phyloP scores from a whole-genome alignment of 1,140 invertebrate species.

The Battus philenor region DNA sequence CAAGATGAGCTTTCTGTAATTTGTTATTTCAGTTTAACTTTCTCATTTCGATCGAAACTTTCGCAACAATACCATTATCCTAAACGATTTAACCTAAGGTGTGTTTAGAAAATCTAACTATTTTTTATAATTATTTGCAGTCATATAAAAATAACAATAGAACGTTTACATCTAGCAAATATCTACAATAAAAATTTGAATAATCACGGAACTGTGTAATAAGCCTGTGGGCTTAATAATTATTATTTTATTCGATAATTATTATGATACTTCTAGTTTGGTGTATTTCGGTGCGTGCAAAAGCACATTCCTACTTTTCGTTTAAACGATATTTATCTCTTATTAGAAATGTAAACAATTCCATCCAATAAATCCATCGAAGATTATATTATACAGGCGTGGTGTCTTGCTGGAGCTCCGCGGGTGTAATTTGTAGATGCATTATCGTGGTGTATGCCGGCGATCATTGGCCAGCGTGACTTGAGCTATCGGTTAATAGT shows the following conservation, averaged over 20 bases:
- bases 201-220: conserved; percentile 57
- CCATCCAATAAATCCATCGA: conserved; percentile 65
- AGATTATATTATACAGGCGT: conserved; percentile 16
- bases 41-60: conserved; percentile 22
- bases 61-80: too few species aligned
- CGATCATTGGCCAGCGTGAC: conserved; percentile 27
- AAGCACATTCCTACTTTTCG: conserved; percentile 69
- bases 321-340: conserved; percentile 47
- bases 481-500: conserved; percentile 20
- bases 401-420: conserved; percentile 1
- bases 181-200: conserved; percentile 66
- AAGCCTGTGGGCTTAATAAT: conserved; percentile 66
- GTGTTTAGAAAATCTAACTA: conserved; percentile 69
- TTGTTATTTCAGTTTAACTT: background rate
- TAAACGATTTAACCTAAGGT: conserved; percentile 56
- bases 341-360: conserved; percentile 58
- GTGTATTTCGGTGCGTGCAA: conserved; percentile 73
- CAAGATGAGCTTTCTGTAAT: background rate
- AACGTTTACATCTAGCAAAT: conserved; percentile 68
- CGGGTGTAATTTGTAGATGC: background rate
- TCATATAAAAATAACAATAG: conserved; percentile 75
- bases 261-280: conserved; percentile 63
- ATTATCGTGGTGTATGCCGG: conserved; percentile 1
- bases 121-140: conserved; percentile 59
- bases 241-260: conserved; percentile 48